Evolutionary conservation across 2,888 invertebrate species (phyloP).

Genomic region (Leucophora obtusa): DNA sequence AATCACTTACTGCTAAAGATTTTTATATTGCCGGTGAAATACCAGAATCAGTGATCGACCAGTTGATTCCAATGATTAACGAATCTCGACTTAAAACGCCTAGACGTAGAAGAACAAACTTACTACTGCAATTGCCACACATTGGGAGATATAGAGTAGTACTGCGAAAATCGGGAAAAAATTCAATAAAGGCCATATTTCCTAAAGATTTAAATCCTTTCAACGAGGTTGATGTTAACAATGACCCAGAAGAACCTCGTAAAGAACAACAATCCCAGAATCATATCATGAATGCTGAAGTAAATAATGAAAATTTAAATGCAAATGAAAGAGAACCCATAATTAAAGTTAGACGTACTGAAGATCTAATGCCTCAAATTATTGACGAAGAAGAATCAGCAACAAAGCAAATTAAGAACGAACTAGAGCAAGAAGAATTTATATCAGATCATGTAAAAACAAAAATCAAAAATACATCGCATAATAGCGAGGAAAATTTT

Average conservation of each 20-base stretch:
- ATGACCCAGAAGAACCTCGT: neutral
- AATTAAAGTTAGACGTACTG: constrained; percentile 54
- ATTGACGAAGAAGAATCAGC: constrained; percentile 22
- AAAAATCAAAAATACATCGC: neutral
- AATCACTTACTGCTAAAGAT: too few species aligned
- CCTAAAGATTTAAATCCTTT: constrained; percentile 23
- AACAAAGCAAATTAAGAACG: too few species aligned
- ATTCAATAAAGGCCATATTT: constrained; percentile 53
- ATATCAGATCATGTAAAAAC: neutral
- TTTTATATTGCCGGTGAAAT: too few species aligned
- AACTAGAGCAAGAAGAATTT: constrained; percentile 12
- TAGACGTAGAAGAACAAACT: too few species aligned
- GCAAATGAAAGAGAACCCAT: constrained; percentile 33
- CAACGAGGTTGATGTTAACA: too few species aligned
- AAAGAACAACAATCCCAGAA: neutral
- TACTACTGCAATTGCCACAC: too few species aligned
- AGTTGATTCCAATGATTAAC: too few species aligned
- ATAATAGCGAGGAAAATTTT: constrained; percentile 31
- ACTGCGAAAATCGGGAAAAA: constrained; percentile 50
- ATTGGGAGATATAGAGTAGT: constrained; percentile 9
- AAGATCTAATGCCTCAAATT: constrained; percentile 52
- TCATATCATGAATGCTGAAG: neutral
- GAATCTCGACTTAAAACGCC: too few species aligned
- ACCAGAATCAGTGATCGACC: too few species aligned
- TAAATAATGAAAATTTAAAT: neutral